A percentile compares a stretch with the other conserved stretches of the same genome.
These are phyloP conservation scores for Slavum lentiscoides DNA, from an alignment of 2,888 invertebrate genomes.

Conservation along the genomic window DNA sequence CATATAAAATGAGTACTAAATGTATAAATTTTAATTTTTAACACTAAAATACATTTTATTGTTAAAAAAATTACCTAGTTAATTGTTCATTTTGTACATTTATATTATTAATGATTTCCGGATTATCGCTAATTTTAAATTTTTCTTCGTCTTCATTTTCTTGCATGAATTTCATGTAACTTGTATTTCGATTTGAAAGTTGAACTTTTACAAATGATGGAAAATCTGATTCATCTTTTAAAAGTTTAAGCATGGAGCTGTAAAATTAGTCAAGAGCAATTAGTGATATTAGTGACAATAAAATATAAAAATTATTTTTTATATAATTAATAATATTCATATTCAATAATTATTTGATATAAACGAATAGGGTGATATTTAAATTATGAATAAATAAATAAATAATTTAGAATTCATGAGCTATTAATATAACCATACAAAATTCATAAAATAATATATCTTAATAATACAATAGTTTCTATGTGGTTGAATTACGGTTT, in stretches of 20 bases:
- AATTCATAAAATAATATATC: too few species aligned
- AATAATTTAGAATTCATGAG: too few species aligned
- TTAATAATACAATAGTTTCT: too few species aligned
- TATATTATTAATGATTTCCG: neutral
- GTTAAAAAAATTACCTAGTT: conserved; percentile 1
- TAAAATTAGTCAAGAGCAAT: neutral
- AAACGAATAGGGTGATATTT: too few species aligned
- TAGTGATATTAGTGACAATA: neutral
- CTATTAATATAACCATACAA: too few species aligned
- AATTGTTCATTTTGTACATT: neutral
- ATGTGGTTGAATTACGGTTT: too few species aligned
- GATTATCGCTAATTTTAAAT: neutral
- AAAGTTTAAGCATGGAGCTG: neutral
- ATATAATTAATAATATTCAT: too few species aligned
- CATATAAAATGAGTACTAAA: neutral
- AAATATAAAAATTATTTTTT: too few species aligned
- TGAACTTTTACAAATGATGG: conserved; percentile 3
- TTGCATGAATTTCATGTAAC: neutral
- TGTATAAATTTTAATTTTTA: neutral
- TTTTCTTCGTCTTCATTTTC: neutral
- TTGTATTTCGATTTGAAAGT: neutral
- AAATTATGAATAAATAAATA: too few species aligned
- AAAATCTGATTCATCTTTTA: conserved; percentile 15
- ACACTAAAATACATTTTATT: neutral
- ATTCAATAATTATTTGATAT: too few species aligned